A percentile compares a stretch with the other conserved stretches of the same genome.
Conservation (phyloP, 2,113 vertebrate genomes). For the Pongo pygmaeus region DNA sequence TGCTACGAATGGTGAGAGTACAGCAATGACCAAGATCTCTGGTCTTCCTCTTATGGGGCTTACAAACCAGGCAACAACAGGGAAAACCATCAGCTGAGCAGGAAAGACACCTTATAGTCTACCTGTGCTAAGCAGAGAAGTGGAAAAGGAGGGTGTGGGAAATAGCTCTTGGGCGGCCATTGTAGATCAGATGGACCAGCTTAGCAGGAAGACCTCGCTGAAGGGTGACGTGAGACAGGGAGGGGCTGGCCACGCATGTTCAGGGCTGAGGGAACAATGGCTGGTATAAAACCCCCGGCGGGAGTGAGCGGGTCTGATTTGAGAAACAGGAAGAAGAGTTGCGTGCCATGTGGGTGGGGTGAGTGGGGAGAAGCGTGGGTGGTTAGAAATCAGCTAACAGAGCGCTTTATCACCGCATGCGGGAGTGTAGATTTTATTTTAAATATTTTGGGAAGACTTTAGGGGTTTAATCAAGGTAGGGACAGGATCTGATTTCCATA, state of each 20-base stretch:
- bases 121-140: rapidly evolving
- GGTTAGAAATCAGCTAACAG: not conserved
- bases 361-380: not conserved
- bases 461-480: not conserved
- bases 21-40: not conserved
- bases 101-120: not conserved
- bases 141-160: not conserved
- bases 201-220: not conserved
- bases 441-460: not conserved
- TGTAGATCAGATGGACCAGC: not conserved
- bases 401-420: not conserved
- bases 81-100: not conserved
- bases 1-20: not conserved
- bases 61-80: not conserved
- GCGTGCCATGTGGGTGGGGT: not conserved
- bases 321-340: not conserved
- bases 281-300: not conserved
- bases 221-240: too few species aligned
- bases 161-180: rapidly evolving
- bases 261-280: too few species aligned
- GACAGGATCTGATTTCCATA: not conserved
- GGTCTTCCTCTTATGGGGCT: not conserved
- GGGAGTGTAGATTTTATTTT: not conserved
- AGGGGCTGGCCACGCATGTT: not conserved
- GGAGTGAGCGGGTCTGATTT: not conserved